Conservation (phyloP, 2,797 vertebrate genomes). For the Halcyon badia region DNA sequence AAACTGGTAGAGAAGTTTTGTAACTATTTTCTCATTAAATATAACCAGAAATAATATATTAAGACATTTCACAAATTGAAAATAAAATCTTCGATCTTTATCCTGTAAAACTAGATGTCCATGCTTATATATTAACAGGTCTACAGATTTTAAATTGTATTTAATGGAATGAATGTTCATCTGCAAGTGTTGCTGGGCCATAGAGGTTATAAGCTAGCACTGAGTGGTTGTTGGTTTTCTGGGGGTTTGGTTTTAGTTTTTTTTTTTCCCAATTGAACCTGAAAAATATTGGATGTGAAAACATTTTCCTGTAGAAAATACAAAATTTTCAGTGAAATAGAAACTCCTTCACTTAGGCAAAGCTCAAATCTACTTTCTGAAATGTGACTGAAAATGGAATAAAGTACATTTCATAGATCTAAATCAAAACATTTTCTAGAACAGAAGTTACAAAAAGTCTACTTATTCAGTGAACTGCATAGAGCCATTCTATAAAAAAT, state of each 20-base stretch:
- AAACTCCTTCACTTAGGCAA: not conserved
- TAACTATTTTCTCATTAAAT: not conserved
- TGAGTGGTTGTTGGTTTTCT: not conserved
- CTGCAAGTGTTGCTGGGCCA: not conserved
- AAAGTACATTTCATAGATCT: not conserved
- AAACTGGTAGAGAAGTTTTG: not conserved
- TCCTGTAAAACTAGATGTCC: not conserved
- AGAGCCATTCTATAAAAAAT: slow-evolving; percentile 9
- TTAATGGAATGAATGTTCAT: not conserved
- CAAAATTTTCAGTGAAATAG: not conserved
- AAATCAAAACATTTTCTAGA: slow-evolving; percentile 57
- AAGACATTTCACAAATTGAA: not conserved
- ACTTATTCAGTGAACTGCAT: slow-evolving; percentile 57
- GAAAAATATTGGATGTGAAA: not conserved
- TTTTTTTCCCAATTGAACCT: not conserved
- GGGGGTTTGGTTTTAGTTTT: not conserved
- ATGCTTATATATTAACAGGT: not conserved
- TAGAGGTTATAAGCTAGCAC: not conserved
- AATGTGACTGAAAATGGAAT: not conserved
- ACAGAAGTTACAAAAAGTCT: slow-evolving; percentile 48
- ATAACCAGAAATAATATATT: not conserved
- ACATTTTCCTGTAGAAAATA: slow-evolving; percentile 10
- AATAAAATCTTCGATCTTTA: not conserved
- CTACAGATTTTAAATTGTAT: not conserved
- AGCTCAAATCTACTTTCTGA: slow-evolving; percentile 30